Evolutionary conservation across 2,113 vertebrate genomes (phyloP), one percentile per base, ranked within the genome.

Genomic region (Corynorhinus townsendii): DNA sequence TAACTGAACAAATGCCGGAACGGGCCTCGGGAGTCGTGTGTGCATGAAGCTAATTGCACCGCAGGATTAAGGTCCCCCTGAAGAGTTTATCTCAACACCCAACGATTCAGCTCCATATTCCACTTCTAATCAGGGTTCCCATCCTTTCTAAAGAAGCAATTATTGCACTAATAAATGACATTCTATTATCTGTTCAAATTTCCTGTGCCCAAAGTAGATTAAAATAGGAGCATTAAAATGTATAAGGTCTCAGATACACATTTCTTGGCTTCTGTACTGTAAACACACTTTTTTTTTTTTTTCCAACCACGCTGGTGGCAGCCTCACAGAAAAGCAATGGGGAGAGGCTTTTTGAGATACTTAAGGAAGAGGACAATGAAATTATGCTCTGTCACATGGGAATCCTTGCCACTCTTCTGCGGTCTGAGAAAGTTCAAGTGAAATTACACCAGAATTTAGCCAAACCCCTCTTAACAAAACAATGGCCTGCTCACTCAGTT

Each of bases 81-180:
- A 93, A 91, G 94, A 93, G 89, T 56, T 94, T 84, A 77, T 52
- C 92, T 89, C 86, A 76, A 59, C 73, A 88, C 47, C 35, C 47
- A 59, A 82, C 20, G 52, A 72, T 38, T 93, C 90, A 24, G 52
- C 28, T 83, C 73, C 47, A n/a, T 62, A 77, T 45, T 69, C 81
- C 7, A 9, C 49, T 88, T 90, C 79, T 43, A 92, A 72, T 92
- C 40, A 73, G 45, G 75, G 89, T 19, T 79, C 30, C 28, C 28
- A 33, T 80, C 69, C 90, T 88, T 91, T 90, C 85, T 86, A 49
- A 68, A 72, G 93, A 95, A 81, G 64, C 56, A 49, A 75, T 66
- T 68, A 84, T 76, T 35, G 3, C 19, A 81, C 59, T 66, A 91
- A 96, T 72, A 89, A 96, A 64, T 77, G 83, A 43, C 43, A 77